Evolutionary conservation across 2,888 invertebrate species (phyloP).

Genomic region (Metallyticus violacea): DNA sequence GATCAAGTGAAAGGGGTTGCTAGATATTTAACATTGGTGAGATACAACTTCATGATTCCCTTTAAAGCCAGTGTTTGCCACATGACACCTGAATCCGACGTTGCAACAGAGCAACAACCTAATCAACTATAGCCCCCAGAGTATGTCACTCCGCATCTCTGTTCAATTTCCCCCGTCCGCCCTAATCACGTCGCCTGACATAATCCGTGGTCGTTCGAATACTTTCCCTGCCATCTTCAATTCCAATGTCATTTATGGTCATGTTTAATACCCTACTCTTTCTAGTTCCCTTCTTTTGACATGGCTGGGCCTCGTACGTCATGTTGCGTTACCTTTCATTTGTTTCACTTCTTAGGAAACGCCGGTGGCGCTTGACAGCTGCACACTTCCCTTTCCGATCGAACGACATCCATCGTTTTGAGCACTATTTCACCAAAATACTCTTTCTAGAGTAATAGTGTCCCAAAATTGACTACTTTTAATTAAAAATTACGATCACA

Average conservation of each 20-base stretch:
- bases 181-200: not conserved
- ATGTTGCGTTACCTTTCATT: not conserved
- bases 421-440: not conserved
- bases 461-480: no score
- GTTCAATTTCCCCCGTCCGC: not conserved
- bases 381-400: not conserved
- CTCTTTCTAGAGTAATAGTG: no score
- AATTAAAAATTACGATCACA: no score
- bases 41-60: not conserved
- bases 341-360: not conserved
- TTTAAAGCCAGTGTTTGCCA: not conserved
- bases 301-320: not conserved
- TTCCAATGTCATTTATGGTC: not conserved
- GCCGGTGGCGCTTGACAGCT: not conserved
- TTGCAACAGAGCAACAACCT: not conserved
- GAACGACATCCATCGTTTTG: not conserved
- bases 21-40: no score
- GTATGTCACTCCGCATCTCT: not conserved
- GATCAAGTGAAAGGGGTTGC: no score
- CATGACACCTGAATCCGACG: not conserved
- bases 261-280: not conserved
- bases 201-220: not conserved
- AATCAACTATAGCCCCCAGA: not conserved
- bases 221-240: not conserved
- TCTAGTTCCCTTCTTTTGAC: not conserved